These are phyloP conservation scores for Irena cyanogastra DNA, from an alignment of 2,113 vertebrate species.

Conservation along the genomic window DNA sequence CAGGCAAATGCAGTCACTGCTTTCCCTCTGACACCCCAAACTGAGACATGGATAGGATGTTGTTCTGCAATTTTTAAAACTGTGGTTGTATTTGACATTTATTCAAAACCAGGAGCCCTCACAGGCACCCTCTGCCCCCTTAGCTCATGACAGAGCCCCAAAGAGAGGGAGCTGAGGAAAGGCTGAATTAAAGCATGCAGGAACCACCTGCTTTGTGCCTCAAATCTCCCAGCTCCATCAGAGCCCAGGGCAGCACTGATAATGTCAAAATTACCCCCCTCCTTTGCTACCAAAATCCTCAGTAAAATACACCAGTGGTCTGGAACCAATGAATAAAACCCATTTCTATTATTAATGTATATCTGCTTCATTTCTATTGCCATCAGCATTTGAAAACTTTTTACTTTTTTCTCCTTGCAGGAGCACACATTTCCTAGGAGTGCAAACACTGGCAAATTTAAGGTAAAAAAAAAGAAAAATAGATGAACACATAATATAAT, in stretches of 20 bases:
- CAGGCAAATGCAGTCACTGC: background rate
- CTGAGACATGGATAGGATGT: background rate
- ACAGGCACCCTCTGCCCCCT: background rate
- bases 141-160: background rate
- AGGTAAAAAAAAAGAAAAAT: conserved; percentile 6
- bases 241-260: background rate
- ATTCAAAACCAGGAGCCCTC: background rate
- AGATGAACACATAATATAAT: background rate
- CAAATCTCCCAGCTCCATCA: background rate
- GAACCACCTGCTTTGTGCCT: background rate
- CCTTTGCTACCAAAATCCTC: background rate
- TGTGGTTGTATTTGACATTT: background rate
- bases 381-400: background rate
- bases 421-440: background rate
- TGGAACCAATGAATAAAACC: background rate
- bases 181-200: background rate
- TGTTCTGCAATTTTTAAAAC: background rate
- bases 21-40: background rate
- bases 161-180: background rate
- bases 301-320: background rate
- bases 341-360: background rate
- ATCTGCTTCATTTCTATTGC: background rate
- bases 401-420: background rate
- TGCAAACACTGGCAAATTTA: background rate
- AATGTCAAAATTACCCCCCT: background rate